Evolutionary conservation across 2,113 vertebrate genomes (phyloP), one percentile per base, ranked within the genome.

Genomic region (Zootoca vivipara): DNA sequence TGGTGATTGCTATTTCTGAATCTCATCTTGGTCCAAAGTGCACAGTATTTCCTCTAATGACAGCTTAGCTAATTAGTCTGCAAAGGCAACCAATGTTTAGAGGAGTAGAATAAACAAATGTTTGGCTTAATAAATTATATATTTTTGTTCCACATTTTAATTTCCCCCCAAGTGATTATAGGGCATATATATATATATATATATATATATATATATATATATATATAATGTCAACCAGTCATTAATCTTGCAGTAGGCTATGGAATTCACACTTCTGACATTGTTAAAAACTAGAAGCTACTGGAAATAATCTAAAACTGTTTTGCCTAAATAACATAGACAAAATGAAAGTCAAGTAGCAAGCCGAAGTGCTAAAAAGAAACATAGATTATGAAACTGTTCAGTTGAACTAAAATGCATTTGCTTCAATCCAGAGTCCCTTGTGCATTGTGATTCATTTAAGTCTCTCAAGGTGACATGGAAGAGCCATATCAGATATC

Each of bases 1-100:
- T 94, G 87, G 85, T n/a, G 83, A 52, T 77, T 90, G 86, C 89
- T 90, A 85, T 84, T 80, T 90, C 38, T 69, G 67, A 87, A 87
- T 79, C 78, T 74, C 64, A 28, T 58, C n/a, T 56, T 38, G n/a
- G 33, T 72, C 65, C 58, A 72, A 87, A 65, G n/a, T 13, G 7
- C 72, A 33, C n/a, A 38, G 3, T 58, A 22, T 87, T 82, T 82
- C 64, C 69, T 64, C 42, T n/a, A 78, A 69, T 83, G 73, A 75
- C 73, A 38, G 28, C 30, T 88, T 35, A 82, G 35, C 79, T 78
- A 78, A 87, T 88, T 77, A 83, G 46, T 83, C 40, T 70, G n/a
- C 87, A 83, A 78, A 78, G 81, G 62, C 62, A 88, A 78, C 64
- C 73, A 64, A 40, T 15, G 69, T 78, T 83, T 83, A 78, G 64